Evolutionary conservation across 2,113 vertebrate genomes (phyloP), one percentile per base, ranked within the genome.

Genomic region (Scytalopus superciliaris): DNA sequence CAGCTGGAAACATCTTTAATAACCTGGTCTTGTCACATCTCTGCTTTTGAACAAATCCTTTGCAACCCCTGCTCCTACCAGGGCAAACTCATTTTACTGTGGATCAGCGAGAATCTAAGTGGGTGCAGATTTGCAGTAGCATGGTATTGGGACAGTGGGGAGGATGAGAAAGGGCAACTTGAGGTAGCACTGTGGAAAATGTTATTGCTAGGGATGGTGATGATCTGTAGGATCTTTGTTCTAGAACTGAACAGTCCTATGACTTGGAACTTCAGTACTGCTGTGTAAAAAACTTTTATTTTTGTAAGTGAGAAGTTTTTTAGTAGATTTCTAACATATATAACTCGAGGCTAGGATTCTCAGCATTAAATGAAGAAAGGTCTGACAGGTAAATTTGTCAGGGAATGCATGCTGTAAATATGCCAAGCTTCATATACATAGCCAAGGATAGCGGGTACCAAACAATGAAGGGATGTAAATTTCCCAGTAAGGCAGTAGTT

Each of bases 401-500:
- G 86, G 63, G 44, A 35, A 72, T 84, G 33, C 70, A 15, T 23
- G 24, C 47, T 67, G 33, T 74, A 88, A 73, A 64, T 56, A 69
- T 69, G 60, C 44, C 57, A 76, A 47, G 22, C 55, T 91, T 89
- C 72, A 64, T 89, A 73, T 66, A 47, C 33, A 11, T 42, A 80
- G 44, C n/a, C 87, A 33, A 86, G 40, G 33, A 21, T 67, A 78
- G 69, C 2, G 5, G 63, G 66, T 89, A 90, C 40, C 55, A 94
- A 93, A 96, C 95, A 96, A 91, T 96, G 73, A 94, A 87, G 67
- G 88, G 93, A 72, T 94, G 60, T 90, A 73, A 44, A 76, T 84
- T 78, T 95, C 83, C 62, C 90, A 82, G 72, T 56, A 33, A 90
- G 52, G 79, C 62, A 64, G 72, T 75, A 64, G 80, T 60, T 91